Evolutionary conservation across 2,113 vertebrate species (phyloP).

Genomic region (Gymnocephalus cernua): DNA sequence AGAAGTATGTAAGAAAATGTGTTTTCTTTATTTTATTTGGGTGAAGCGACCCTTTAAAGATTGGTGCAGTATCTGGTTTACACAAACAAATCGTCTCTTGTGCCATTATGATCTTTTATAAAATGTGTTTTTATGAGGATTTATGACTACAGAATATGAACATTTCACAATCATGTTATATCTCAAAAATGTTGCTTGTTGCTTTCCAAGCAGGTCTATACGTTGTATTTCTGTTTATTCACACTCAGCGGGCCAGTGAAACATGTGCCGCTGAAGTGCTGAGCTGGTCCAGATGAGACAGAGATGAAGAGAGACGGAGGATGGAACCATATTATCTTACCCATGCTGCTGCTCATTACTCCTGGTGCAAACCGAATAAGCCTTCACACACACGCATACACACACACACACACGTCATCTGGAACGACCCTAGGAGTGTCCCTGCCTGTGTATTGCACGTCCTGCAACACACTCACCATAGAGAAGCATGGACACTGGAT

Average conservation of each 20-base stretch:
- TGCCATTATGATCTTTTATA: constrained; percentile 39
- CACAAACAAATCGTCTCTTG: constrained; percentile 6
- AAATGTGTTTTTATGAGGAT: constrained; percentile 32
- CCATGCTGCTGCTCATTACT: constrained; percentile 68
- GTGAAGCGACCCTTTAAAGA: constrained; percentile 28
- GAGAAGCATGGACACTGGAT: background rate
- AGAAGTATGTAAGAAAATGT: too few relatives aligned
- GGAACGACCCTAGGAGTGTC: constrained; percentile 32
- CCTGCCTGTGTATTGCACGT: constrained; percentile 8
- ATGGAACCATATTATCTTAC: constrained; percentile 48
- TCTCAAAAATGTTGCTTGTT: constrained; percentile 19
- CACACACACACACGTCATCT: constrained; percentile 44
- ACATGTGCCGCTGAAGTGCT: constrained; percentile 24
- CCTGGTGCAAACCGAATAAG: constrained; percentile 72
- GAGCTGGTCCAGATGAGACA: constrained; percentile 38
- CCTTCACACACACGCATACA: constrained; percentile 56
- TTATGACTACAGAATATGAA: background rate
- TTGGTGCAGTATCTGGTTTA: constrained; percentile 43
- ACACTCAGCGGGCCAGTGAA: constrained; percentile 29
- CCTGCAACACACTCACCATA: constrained; percentile 23
- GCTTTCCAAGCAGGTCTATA: constrained; percentile 14
- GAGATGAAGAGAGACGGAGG: constrained; percentile 63
- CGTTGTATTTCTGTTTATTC: constrained; percentile 27
- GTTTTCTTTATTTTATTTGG: background rate
- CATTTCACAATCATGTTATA: constrained; percentile 5